A percentile compares a stretch with the other conserved stretches of the same genome.
Evolutionary conservation across 1,140 invertebrate genomes (phyloP).

Genomic region (Leptestheria dahalacensis): DNA sequence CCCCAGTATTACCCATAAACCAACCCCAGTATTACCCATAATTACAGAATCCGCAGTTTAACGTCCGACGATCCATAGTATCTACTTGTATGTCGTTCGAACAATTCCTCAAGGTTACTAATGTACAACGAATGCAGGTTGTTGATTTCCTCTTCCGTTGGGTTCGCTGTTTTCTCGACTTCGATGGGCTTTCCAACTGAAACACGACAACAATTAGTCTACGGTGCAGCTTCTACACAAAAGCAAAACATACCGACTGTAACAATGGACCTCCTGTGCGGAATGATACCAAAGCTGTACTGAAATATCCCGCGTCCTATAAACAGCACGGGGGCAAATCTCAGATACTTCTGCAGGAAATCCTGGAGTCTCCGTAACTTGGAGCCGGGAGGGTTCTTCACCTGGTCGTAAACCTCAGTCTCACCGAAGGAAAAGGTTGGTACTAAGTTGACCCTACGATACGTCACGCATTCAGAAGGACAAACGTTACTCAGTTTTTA

Average conservation of each 20-base stretch:
- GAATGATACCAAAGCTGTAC: constrained; percentile 71
- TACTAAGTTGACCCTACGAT: constrained; percentile 54
- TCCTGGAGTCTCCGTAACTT: constrained; percentile 50
- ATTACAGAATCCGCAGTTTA: constrained; percentile 8
- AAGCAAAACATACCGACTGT: constrained; percentile 78
- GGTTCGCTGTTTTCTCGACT: constrained; percentile 47
- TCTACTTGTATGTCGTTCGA: constrained; percentile 61
- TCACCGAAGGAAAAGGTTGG: constrained; percentile 86
- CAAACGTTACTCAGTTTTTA: constrained; percentile 11
- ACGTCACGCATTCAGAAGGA: constrained; percentile 11
- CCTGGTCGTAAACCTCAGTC: constrained; percentile 68
- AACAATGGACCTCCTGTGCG: constrained; percentile 54
- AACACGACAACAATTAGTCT: constrained; percentile 26
- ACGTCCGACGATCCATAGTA: constrained; percentile 44
- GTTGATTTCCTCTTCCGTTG: constrained; percentile 55
- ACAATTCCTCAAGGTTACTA: constrained; percentile 47
- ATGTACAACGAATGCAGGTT: constrained; percentile 58
- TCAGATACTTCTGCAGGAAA: constrained; percentile 44
- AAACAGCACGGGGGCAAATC: constrained; percentile 62
- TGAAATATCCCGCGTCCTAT: constrained; percentile 76
- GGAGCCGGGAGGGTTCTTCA: constrained; percentile 53
- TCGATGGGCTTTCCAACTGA: constrained; percentile 72
- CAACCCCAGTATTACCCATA: too few relatives aligned
- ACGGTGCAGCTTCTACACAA: too few relatives aligned
- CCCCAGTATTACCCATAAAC: too few relatives aligned